These are phyloP conservation scores for Scomber colias DNA, from an alignment of 2,113 vertebrate genomes.

Conservation along the genomic window DNA sequence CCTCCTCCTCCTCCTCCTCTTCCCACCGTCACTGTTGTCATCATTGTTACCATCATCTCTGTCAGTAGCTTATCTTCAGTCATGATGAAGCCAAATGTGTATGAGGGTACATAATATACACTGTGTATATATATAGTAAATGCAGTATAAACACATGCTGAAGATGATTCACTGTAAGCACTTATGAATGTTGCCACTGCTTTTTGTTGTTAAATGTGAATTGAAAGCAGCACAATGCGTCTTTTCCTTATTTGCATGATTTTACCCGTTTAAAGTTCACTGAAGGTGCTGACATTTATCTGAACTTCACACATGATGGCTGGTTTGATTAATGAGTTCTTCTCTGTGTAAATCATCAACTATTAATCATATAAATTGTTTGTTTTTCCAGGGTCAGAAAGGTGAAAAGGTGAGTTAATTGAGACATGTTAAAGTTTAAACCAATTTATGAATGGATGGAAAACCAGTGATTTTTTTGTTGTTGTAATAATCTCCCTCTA, in stretches of 20 bases:
- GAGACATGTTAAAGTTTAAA: not conserved
- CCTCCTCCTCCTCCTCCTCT: too few species aligned
- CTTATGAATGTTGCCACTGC: not conserved
- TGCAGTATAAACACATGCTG: too few species aligned
- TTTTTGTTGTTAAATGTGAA: too few species aligned
- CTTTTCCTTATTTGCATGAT: not conserved
- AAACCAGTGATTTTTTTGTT: not conserved
- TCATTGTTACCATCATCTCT: not conserved
- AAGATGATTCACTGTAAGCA: not conserved
- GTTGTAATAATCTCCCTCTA: not conserved
- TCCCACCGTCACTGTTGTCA: not conserved
- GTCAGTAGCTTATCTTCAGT: not conserved
- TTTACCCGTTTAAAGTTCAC: not conserved
- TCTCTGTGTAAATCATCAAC: not conserved
- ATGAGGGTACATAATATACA: not conserved
- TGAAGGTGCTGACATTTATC: not conserved
- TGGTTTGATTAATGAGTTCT: conserved; percentile 5
- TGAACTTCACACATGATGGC: too few species aligned
- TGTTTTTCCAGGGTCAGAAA: conserved; percentile 85
- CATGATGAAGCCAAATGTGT: not conserved
- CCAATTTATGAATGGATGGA: not conserved
- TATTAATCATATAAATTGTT: conserved; percentile 24
- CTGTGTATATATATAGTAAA: too few species aligned
- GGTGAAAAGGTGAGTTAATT: conserved; percentile 84
- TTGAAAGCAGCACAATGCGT: not conserved